phyloP scores from a whole-genome alignment of 2,113 vertebrate species.

The Dicerorhinus sumatrensis region DNA sequence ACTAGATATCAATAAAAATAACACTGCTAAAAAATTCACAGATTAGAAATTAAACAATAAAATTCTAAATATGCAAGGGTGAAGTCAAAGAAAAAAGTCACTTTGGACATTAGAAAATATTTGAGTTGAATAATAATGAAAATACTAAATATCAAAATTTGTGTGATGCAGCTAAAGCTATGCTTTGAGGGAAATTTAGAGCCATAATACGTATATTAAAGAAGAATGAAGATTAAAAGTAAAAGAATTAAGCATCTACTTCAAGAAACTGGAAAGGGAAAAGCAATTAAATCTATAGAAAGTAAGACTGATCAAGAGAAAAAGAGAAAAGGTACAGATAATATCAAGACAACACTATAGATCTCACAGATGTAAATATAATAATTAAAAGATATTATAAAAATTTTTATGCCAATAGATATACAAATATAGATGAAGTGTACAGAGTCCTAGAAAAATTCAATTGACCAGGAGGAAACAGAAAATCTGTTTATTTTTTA shows the following conservation, averaged over 20 bases:
- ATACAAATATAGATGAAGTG: not conserved
- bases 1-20: not conserved
- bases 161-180: not conserved
- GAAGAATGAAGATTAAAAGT: not conserved
- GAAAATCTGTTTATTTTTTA: not conserved
- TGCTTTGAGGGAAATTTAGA: not conserved
- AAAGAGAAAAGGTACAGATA: not conserved
- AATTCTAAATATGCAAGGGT: not conserved
- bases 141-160: not conserved
- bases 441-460: not conserved
- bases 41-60: conserved; percentile 3
- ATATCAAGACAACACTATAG: not conserved
- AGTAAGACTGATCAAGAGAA: not conserved
- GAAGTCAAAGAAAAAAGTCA: not conserved
- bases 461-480: not conserved
- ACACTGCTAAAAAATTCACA: not conserved
- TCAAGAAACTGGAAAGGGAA: not conserved
- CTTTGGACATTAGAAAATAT: not conserved
- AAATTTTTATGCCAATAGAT: not conserved
- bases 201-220: not conserved
- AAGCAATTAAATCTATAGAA: not conserved
- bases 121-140: not conserved
- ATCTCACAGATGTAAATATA: not conserved
- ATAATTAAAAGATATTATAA: not conserved
- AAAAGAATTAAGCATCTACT: not conserved